Conservation (phyloP, 2,797 vertebrate genomes). For the Sebastes variabilis region DNA sequence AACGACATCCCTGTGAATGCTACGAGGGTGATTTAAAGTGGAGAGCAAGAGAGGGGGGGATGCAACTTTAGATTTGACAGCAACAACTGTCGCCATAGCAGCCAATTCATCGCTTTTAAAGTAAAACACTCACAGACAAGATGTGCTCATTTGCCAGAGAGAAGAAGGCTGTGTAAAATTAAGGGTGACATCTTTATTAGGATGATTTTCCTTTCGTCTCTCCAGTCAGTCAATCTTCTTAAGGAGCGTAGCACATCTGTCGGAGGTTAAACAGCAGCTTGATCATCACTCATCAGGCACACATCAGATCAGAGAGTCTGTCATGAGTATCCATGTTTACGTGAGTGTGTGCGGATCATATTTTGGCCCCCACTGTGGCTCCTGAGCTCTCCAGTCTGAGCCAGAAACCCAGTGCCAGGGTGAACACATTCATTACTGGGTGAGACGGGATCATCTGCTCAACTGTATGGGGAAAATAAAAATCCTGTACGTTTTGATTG, state of each 20-base stretch:
- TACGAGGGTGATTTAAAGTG: slow-evolving; percentile 62
- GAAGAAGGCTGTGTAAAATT: slow-evolving; percentile 53
- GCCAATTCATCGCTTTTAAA: slow-evolving; percentile 67
- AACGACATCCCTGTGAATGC: slow-evolving; percentile 50
- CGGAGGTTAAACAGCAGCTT: slow-evolving; percentile 58
- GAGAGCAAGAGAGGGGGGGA: neutral
- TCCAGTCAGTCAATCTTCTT: slow-evolving; percentile 59
- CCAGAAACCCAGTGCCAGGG: slow-evolving; percentile 18
- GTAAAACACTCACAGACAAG: slow-evolving; percentile 59
- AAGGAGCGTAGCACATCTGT: slow-evolving; percentile 43
- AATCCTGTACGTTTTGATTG: slow-evolving; percentile 44
- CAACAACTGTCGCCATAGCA: slow-evolving; percentile 46
- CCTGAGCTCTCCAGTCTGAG: slow-evolving; percentile 22
- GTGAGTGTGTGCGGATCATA: slow-evolving; percentile 21
- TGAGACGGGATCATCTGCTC: slow-evolving; percentile 25
- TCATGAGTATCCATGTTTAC: slow-evolving; percentile 57
- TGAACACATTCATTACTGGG: slow-evolving; percentile 50
- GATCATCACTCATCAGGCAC: slow-evolving; percentile 55
- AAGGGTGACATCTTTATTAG: slow-evolving; percentile 59
- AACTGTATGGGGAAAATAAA: slow-evolving; percentile 8
- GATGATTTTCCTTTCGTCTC: slow-evolving; percentile 55
- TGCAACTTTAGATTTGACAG: slow-evolving; percentile 50
- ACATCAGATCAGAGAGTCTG: slow-evolving; percentile 44
- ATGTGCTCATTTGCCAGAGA: slow-evolving; percentile 50
- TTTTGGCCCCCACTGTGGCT: slow-evolving; percentile 33